Base-by-base conservation (phyloP, 2,888 invertebrate genomes). In the Diachrysia chrysitis region DNA sequence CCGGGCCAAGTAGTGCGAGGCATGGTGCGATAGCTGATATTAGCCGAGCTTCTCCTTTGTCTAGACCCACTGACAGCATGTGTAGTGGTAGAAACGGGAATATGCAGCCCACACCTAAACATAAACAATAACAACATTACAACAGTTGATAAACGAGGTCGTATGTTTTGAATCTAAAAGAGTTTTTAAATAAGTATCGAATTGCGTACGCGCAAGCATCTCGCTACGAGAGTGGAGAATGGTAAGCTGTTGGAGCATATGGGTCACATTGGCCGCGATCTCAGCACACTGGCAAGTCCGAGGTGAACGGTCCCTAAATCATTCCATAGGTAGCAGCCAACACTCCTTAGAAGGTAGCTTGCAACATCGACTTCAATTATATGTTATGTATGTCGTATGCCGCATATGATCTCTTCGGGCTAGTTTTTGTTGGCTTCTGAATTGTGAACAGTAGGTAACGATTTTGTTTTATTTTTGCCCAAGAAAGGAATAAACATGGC, bases 1-100 rank as follows among this genome's bases (percentile, higher is more conserved):
- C 93, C 0, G 98, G 98, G 0, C 98, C 97, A 56, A 98, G 89
- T 65, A 98, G 96, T 3, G 98, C 97, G 19, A 98, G 95, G 81
- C 97, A 96, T 6, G 98, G 98, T 25, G 98, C 97, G 63, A 98
- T 96, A 54, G 97, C 97, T 64, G 97, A 98, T 82, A 98, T 97
- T 66, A 97, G 96, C 21, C 97, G 96, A 37, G 97, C 96, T 90
- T 98, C 98, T 62, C 96, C 96, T 73, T 96, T 93, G 62, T 97
- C 97, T 78, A 99, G 90, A 0, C 98, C 98, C 74, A 97, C 95
- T 69, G 96, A 94, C 73, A 96, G 93, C 97, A 98, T 97, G 92
- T 98, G 98, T 68, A 97, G 95, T 19, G 98, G 97, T 73, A 98
- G 96, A 91, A 98, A 97, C 9, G 98, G 97, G 84, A 97, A 96